Percentiles rank a stretch among this genome's conserved stretches.
Conservation (phyloP, 2,888 invertebrate genomes). For the Dysmachus trigonus region DNA sequence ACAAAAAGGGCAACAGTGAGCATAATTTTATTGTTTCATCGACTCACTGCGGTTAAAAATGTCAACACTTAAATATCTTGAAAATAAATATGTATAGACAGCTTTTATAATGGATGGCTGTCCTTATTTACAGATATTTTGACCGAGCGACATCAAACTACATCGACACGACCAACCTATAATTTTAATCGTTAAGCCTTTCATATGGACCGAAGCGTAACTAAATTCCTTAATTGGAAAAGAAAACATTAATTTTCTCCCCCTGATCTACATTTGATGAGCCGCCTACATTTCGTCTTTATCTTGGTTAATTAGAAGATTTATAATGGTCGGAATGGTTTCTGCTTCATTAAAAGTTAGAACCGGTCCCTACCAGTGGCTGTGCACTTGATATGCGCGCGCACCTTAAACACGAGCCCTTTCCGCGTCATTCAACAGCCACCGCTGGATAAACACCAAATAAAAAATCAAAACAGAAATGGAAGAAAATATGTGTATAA, state of each 20-base stretch:
- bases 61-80: not conserved
- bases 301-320: not conserved
- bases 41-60: not conserved
- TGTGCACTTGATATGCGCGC: not conserved
- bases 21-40: not conserved
- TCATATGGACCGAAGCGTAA: not conserved
- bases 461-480: not conserved
- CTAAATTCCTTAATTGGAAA: not conserved
- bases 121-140: not conserved
- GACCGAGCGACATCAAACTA: not conserved
- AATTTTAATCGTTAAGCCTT: not conserved
- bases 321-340: not conserved
- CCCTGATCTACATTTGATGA: conserved; percentile 3
- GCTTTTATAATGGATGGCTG: not conserved
- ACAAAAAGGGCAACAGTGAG: not conserved
- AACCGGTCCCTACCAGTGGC: conserved; percentile 1
- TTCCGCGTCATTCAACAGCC: not conserved
- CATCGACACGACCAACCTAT: not conserved
- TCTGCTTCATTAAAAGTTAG: not conserved
- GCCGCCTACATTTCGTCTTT: not conserved
- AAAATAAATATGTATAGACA: not conserved
- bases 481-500: not conserved
- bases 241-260: not conserved
- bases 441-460: not conserved
- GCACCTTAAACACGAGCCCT: conserved; percentile 24